phyloP scores from a whole-genome alignment of 2,797 vertebrate genomes.

The Thaleichthys pacificus region DNA sequence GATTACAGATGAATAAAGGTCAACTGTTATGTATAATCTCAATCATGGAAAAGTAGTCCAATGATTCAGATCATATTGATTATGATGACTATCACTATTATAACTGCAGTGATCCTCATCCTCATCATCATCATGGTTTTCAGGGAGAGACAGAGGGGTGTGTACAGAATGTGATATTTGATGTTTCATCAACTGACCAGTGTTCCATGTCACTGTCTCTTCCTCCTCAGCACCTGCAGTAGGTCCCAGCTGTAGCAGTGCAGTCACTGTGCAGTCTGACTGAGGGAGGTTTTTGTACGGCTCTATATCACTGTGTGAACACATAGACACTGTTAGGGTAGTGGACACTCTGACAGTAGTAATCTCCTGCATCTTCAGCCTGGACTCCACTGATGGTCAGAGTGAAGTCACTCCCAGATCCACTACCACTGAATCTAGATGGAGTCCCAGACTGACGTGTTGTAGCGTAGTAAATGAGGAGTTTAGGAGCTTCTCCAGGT shows the following conservation, averaged over 20 bases:
- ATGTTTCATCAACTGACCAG: neutral
- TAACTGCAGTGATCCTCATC: no score
- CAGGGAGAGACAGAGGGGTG: no score
- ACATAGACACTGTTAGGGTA: fast-evolving
- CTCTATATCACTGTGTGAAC: constrained; percentile 30
- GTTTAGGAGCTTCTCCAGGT: constrained; percentile 20
- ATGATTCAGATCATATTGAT: no score
- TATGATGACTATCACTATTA: no score
- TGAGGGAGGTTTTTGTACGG: constrained; percentile 31
- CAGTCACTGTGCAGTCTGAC: constrained; percentile 26
- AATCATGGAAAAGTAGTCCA: no score
- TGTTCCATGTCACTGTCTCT: constrained; percentile 12
- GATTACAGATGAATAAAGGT: no score
- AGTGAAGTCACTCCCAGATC: constrained; percentile 24
- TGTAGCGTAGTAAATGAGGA: neutral
- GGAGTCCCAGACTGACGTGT: neutral
- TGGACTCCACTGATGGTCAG: constrained; percentile 45
- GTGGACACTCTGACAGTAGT: neutral
- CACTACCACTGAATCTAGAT: constrained; percentile 22
- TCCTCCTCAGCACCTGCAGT: constrained; percentile 20
- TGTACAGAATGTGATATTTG: no score
- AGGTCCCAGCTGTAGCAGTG: constrained; percentile 29
- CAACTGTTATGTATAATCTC: no score
- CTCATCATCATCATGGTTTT: no score
- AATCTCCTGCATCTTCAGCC: constrained; percentile 38